These are phyloP conservation scores for Platerodrilus igneus DNA, from an alignment of 2,888 invertebrate species.

Conservation along the genomic window DNA sequence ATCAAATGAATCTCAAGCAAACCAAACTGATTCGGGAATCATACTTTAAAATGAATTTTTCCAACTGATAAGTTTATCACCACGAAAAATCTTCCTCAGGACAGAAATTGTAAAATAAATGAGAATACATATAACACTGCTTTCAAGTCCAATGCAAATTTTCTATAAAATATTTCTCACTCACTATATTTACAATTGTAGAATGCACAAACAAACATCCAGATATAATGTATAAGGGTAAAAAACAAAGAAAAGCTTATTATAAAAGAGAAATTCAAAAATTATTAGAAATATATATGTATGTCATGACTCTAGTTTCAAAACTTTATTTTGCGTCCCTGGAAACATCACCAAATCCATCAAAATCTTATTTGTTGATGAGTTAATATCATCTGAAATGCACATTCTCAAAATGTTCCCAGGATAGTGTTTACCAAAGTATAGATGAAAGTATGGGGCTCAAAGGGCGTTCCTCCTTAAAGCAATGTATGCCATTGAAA, in stretches of 20 bases:
- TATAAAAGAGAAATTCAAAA: conserved; percentile 12
- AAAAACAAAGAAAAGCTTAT: conserved; percentile 12
- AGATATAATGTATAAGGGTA: conserved; percentile 8
- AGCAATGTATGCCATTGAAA: conserved; percentile 28
- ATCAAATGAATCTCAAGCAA: neutral
- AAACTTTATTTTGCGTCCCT: conserved; percentile 15
- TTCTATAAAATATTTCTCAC: too few species aligned
- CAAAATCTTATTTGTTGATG: conserved; percentile 15
- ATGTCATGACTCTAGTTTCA: conserved; percentile 12
- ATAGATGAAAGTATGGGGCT: too few species aligned
- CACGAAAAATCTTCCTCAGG: too few species aligned
- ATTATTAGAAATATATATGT: conserved; percentile 10
- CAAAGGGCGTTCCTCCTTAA: too few species aligned
- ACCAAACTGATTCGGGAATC: too few species aligned
- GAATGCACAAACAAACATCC: conserved; percentile 5
- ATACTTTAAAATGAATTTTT: too few species aligned
- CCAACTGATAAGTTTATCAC: too few species aligned
- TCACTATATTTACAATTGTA: conserved; percentile 2
- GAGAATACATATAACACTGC: neutral
- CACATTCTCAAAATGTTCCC: conserved; percentile 14
- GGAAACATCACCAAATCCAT: conserved; percentile 12
- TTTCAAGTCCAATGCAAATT: conserved; percentile 12
- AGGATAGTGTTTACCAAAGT: conserved; percentile 15
- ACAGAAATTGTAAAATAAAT: too few species aligned
- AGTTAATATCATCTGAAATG: conserved; percentile 18